Evolutionary conservation across 2,888 invertebrate species (phyloP), one percentile per base, ranked within the genome.

Genomic region (Acronicta aceris): DNA sequence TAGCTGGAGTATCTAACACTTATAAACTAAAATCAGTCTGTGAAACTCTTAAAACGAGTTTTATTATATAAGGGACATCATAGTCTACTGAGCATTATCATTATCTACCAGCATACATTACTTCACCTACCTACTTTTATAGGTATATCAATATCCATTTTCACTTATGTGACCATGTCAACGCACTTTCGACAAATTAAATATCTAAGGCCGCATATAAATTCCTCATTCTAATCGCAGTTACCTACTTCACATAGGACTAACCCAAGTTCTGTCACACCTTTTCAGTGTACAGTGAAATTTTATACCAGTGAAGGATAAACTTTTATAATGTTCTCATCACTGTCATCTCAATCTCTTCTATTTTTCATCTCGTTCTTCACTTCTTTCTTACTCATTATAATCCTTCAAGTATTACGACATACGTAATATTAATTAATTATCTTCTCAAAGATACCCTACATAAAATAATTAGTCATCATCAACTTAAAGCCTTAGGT

Each of bases 1-100:
- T 81, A 83, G 81, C 79, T 82, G 80, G 80, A 91, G 88, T 88
- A 87, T 84, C 88, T 89, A 91, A 90, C 84, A 87, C 93, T 93
- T 94, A 94, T 30, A 85, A 78, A 89, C n/a, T 93, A 93, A 86
- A 85, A 88, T 94, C 94, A 94, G 94, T 94, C 94, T 89, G 89
- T 85, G 70, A 89, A 76, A 93, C 93, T 92, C 93, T 7, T 78
- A 85, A 85, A 88, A 89, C 81, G 92, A 94, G 93, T 89, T 86
- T 78, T 77, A 70, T 70, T 60, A 61, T 63, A 78, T 74, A 82
- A 83, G 81, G 82, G 33, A 33, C 33, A 87, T 84, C 80, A 78
- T 77, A 81, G 74, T 74, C 79, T 89, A 87, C 85, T 91, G 89
- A 90, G 90, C 90, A 89, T 89, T 86, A 78, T 81, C 61, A 78